phyloP scores from a whole-genome alignment of 2,888 invertebrate genomes.

The Adelognathus sp. region DNA sequence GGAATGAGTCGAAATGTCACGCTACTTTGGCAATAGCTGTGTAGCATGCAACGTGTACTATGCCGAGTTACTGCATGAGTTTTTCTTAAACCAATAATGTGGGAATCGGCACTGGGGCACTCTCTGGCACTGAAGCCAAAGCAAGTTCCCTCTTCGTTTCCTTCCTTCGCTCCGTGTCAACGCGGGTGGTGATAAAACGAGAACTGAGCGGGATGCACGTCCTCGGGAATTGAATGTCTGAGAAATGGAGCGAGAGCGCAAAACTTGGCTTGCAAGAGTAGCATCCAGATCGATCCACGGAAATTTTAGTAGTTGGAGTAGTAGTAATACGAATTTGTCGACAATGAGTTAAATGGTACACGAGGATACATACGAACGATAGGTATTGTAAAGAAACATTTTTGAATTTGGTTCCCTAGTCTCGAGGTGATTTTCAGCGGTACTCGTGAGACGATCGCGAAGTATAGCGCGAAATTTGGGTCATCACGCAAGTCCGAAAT shows the following conservation, averaged over 20 bases:
- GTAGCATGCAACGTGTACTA: neutral
- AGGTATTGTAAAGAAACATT: too few relatives aligned
- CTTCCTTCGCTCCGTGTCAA: neutral
- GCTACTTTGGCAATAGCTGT: conserved; percentile 22
- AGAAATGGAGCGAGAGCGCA: conserved; percentile 5
- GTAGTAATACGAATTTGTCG: too few relatives aligned
- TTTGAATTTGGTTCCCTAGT: too few relatives aligned
- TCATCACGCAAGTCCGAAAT: too few relatives aligned
- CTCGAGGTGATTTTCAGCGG: too few relatives aligned
- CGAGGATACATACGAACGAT: too few relatives aligned
- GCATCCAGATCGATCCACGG: neutral
- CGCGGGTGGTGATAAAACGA: conserved; percentile 10
- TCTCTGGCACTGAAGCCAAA: neutral
- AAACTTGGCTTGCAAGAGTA: neutral
- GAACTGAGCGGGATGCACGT: neutral
- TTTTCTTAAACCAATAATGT: neutral
- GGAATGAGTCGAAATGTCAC: conserved; percentile 36
- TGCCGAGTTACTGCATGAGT: neutral
- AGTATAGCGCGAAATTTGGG: too few relatives aligned
- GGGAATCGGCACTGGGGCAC: neutral
- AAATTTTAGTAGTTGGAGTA: too few relatives aligned
- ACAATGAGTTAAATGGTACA: too few relatives aligned
- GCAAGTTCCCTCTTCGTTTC: neutral
- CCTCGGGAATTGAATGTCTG: neutral
- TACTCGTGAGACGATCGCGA: too few relatives aligned